These are phyloP conservation scores for Sinopyrophorus schimmeli DNA, from an alignment of 2,888 invertebrate species.

Conservation along the genomic window DNA sequence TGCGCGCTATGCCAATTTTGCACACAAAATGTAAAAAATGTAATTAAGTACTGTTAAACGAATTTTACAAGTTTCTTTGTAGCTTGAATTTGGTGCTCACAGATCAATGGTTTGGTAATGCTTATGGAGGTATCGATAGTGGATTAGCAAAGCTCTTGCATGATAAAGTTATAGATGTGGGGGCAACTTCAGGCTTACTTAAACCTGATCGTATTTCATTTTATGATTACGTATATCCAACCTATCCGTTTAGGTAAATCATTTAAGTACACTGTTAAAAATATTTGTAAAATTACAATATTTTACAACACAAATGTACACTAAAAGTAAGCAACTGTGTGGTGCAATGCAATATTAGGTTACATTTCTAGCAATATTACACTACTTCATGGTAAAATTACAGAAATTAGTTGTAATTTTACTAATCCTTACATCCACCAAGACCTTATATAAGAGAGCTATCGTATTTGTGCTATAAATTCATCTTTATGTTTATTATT, in stretches of 20 bases:
- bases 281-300: background rate
- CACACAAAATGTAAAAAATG: background rate
- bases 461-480: too few relatives aligned
- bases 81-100: conserved; percentile 6
- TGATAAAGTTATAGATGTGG: conserved; percentile 41
- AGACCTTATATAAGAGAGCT: too few relatives aligned
- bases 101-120: conserved; percentile 42
- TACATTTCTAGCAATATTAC: too few relatives aligned
- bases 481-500: too few relatives aligned
- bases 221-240: conserved; percentile 40
- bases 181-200: conserved; percentile 27
- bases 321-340: too few relatives aligned
- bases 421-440: too few relatives aligned
- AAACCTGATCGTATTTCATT: conserved; percentile 15
- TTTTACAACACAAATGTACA: too few relatives aligned
- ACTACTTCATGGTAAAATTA: too few relatives aligned
- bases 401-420: too few relatives aligned
- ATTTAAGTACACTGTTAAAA: background rate
- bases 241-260: conserved; percentile 43
- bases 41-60: background rate
- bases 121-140: conserved; percentile 40
- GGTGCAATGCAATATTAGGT: too few relatives aligned
- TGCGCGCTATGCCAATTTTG: too few relatives aligned
- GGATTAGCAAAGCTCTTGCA: conserved; percentile 42
- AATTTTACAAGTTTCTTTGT: background rate